These are phyloP conservation scores for Aleiodes sp. DNA, from an alignment of 1,140 invertebrate species.

Conservation along the genomic window DNA sequence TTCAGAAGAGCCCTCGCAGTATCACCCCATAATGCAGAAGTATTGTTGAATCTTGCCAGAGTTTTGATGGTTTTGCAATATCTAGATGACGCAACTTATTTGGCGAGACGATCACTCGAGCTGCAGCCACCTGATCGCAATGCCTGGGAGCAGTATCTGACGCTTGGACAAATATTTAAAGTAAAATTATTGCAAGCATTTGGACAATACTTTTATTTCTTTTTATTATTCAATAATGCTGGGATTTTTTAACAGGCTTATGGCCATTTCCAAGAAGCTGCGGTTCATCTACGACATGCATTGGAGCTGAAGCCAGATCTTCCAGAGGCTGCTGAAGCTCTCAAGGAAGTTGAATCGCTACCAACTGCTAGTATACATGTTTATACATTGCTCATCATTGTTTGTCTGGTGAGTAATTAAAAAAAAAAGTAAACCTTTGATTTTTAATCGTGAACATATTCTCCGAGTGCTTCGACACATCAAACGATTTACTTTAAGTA, in stretches of 20 bases:
- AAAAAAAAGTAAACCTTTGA: background rate
- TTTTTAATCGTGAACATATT: background rate
- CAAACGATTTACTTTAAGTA: too few relatives aligned
- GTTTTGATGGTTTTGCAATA: conserved; percentile 87
- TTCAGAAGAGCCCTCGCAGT: conserved; percentile 85
- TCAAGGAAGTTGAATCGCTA: conserved; percentile 81
- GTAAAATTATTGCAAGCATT: conserved; percentile 43
- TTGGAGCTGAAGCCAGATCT: conserved; percentile 85
- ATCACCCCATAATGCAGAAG: conserved; percentile 86
- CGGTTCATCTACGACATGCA: conserved; percentile 81
- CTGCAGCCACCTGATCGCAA: conserved; percentile 83
- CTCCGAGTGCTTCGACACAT: too few relatives aligned
- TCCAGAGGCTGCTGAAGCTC: conserved; percentile 77
- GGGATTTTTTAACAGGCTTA: conserved; percentile 71
- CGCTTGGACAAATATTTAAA: conserved; percentile 84
- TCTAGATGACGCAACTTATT: conserved; percentile 87
- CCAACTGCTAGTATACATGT: conserved; percentile 78
- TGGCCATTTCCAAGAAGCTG: conserved; percentile 84
- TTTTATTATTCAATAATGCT: background rate
- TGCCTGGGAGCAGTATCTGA: conserved; percentile 91
- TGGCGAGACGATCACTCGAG: conserved; percentile 79
- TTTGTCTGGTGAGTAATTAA: conserved; percentile 75
- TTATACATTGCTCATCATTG: conserved; percentile 86
- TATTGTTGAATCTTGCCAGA: conserved; percentile 83
- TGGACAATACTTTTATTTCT: background rate